phyloP scores from a whole-genome alignment of 1,140 invertebrate species.

The Cotesia vestalis region DNA sequence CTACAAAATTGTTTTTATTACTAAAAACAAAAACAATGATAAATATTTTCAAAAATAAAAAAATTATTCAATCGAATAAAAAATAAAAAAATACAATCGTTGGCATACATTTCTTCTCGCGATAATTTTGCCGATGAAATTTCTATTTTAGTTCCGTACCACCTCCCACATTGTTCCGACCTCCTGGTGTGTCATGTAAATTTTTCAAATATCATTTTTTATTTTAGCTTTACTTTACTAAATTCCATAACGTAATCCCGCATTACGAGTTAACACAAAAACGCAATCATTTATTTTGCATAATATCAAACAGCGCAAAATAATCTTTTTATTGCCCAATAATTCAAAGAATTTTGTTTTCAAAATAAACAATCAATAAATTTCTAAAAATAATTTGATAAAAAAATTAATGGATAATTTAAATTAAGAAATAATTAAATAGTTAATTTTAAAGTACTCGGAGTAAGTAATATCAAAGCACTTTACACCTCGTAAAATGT shows the following conservation, averaged over 20 bases:
- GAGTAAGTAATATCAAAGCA: conserved; percentile 6
- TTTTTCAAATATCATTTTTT: conserved; percentile 22
- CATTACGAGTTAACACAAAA: neutral
- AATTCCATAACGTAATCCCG: conserved; percentile 6
- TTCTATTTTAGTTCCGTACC: conserved; percentile 34
- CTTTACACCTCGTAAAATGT: conserved; percentile 15
- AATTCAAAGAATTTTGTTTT: no score
- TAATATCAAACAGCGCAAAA: no score
- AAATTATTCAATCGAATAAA: neutral
- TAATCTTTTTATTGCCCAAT: no score
- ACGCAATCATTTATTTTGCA: neutral
- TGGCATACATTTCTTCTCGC: conserved; percentile 16
- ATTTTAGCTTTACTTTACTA: neutral
- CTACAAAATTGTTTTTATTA: neutral
- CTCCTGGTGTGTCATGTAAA: conserved; percentile 34
- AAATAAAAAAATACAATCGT: neutral
- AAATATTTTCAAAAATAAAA: neutral
- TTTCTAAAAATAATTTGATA: no score
- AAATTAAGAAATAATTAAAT: no score
- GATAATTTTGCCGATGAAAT: conserved; percentile 37
- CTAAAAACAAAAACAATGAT: neutral
- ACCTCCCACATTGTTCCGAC: conserved; percentile 32
- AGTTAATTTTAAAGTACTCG: neutral
- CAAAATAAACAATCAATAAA: no score
- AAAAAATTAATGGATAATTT: no score